phyloP scores from a whole-genome alignment of 2,797 vertebrate species.

The Zenarchopterus dispar region DNA sequence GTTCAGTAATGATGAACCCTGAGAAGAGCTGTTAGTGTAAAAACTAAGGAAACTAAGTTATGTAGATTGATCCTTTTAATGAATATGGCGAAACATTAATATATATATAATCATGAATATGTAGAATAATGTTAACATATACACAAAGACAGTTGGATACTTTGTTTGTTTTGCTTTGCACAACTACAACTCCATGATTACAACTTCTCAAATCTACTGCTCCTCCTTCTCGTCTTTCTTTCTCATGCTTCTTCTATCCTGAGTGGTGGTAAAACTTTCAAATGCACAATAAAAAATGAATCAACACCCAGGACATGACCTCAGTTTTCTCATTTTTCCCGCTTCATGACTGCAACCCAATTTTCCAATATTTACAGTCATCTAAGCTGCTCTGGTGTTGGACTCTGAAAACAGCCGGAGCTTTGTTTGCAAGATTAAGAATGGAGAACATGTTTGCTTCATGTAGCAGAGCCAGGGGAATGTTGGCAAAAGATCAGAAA shows the following conservation, averaged over 20 bases:
- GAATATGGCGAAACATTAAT: neutral
- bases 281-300: too few species aligned
- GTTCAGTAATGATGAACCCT: too few species aligned
- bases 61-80: too few species aligned
- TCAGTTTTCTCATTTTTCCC: neutral
- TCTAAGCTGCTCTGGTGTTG: neutral
- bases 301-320: too few species aligned
- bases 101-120: neutral
- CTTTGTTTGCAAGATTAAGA: constrained; percentile 10
- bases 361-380: neutral
- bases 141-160: neutral
- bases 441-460: neutral
- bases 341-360: neutral
- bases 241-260: too few species aligned
- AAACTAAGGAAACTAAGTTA: too few species aligned
- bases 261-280: too few species aligned
- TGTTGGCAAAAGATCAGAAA: neutral
- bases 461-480: neutral
- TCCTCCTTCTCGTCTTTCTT: too few species aligned
- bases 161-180: neutral
- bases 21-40: too few species aligned
- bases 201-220: too few species aligned
- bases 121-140: neutral
- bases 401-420: constrained; percentile 11
- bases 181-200: neutral